Conservation (phyloP, 2,888 invertebrate species). For the Drosophila lacicola region DNA sequence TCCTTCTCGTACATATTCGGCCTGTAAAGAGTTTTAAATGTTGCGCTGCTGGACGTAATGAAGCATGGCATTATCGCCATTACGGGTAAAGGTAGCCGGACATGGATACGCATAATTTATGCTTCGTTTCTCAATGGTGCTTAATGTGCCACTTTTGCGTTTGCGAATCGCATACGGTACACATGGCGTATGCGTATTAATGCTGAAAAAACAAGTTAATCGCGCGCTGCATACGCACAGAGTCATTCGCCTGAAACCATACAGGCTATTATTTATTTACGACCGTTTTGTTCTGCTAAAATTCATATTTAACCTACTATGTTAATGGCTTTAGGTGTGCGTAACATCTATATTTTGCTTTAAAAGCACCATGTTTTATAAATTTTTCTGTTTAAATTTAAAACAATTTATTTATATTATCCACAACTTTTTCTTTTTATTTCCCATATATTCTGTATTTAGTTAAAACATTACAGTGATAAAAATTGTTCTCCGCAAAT, state of each 20-base stretch:
- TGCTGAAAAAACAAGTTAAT: slow-evolving; percentile 11
- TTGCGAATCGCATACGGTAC: slow-evolving; percentile 7
- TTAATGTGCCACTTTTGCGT: slow-evolving; percentile 2
- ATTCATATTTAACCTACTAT: slow-evolving; percentile 1
- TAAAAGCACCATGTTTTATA: too few species aligned
- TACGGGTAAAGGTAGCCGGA: slow-evolving; percentile 12
- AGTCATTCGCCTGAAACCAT: slow-evolving; percentile 2
- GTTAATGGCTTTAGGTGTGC: too few species aligned
- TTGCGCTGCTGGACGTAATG: slow-evolving; percentile 11
- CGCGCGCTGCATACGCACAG: slow-evolving; percentile 5
- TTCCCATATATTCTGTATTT: too few species aligned
- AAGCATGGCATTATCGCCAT: slow-evolving; percentile 21
- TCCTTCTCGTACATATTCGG: not conserved
- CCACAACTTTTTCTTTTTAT: too few species aligned
- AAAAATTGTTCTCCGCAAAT: too few species aligned
- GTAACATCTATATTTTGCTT: too few species aligned
- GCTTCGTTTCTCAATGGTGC: slow-evolving; percentile 6
- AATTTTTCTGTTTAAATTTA: too few species aligned
- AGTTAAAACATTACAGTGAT: too few species aligned
- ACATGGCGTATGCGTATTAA: slow-evolving; percentile 20
- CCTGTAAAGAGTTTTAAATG: slow-evolving; percentile 6
- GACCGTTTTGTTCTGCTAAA: not conserved
- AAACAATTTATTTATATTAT: too few species aligned
- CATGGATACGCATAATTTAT: slow-evolving; percentile 29
- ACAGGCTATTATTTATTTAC: slow-evolving; percentile 23